These are phyloP conservation scores for Amphimallon solstitiale DNA, from an alignment of 2,888 invertebrate genomes.

Conservation along the genomic window DNA sequence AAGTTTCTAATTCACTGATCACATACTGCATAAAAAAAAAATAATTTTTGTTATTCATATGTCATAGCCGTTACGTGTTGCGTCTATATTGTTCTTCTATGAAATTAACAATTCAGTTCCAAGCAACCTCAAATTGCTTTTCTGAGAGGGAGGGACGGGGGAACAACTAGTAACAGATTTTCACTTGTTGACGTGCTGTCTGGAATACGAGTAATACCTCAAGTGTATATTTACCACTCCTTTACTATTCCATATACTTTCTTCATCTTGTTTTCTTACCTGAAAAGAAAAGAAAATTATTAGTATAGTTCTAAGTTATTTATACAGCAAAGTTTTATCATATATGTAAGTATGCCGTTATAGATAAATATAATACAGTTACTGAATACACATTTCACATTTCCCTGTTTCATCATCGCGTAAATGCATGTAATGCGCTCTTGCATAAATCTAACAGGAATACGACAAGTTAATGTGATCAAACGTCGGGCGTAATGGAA, in stretches of 20 bases:
- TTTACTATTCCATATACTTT: not conserved
- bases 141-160: no score
- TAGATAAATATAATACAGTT: no score
- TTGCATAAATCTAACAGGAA: constrained; percentile 17
- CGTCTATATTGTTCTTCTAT: no score
- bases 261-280: constrained; percentile 14
- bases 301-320: not conserved
- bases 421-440: not conserved
- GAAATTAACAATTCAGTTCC: no score
- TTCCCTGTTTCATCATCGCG: not conserved
- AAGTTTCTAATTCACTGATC: no score
- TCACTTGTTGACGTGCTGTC: no score
- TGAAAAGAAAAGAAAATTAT: constrained; percentile 13
- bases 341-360: not conserved
- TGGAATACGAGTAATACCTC: no score
- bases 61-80: no score
- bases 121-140: no score
- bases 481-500: constrained; percentile 15
- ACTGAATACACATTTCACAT: not conserved
- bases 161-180: no score
- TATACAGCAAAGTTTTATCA: not conserved
- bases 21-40: no score
- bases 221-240: not conserved
- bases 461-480: constrained; percentile 22
- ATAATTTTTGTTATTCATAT: no score